phyloP scores from a whole-genome alignment of 2,888 invertebrate genomes.

The Melinaea marsaeus region DNA sequence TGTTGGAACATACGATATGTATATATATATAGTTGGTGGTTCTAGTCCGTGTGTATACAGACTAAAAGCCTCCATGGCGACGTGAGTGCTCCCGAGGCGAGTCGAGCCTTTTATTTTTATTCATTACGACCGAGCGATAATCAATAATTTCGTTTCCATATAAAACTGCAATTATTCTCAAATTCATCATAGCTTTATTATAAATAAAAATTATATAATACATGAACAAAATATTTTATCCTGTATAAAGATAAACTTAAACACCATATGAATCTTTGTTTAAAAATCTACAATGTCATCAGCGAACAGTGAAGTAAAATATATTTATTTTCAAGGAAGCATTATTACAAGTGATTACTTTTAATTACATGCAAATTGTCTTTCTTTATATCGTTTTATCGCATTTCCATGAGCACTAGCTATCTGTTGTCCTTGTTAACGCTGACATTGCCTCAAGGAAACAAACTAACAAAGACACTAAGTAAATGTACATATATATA shows the following conservation, averaged over 20 bases:
- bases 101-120: constrained; percentile 9
- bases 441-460: too few species aligned
- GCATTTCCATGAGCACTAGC: neutral
- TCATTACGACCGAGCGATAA: constrained; percentile 21
- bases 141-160: constrained; percentile 9
- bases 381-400: neutral
- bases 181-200: too few species aligned
- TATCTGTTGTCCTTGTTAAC: neutral
- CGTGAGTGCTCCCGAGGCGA: neutral
- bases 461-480: neutral
- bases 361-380: constrained; percentile 1
- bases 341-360: neutral
- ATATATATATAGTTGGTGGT: too few species aligned
- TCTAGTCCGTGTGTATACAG: neutral
- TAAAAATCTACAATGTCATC: neutral
- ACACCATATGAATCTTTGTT: too few species aligned
- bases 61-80: neutral
- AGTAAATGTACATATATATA: neutral
- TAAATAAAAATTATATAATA: too few species aligned
- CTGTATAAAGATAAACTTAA: too few species aligned
- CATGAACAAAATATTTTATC: too few species aligned
- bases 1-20: too few species aligned
- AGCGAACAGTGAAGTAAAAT: neutral
- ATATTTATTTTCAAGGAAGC: neutral
- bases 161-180: neutral